Evolutionary conservation across 2,113 vertebrate species (phyloP).

Genomic region (Mus spicilegus): DNA sequence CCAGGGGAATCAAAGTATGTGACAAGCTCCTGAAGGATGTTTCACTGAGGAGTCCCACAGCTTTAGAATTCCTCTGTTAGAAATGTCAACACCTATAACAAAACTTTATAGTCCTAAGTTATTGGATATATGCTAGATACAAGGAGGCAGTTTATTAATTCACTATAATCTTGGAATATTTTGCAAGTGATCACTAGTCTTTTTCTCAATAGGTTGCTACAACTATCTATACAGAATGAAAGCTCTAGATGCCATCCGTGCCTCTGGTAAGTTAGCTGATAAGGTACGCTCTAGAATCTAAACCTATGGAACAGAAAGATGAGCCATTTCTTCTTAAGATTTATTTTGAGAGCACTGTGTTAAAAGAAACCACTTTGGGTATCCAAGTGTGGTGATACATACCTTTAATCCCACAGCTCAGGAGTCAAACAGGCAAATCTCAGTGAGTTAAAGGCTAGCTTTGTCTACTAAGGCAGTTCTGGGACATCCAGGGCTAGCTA

Average conservation of each 20-base stretch:
- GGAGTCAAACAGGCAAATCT: not conserved
- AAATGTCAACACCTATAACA: not conserved
- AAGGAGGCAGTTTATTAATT: not conserved
- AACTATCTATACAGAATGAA: slow-evolving; percentile 97
- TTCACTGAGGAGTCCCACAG: not conserved
- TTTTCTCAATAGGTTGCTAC: slow-evolving; percentile 87
- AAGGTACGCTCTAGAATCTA: not conserved
- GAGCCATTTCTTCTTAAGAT: not conserved
- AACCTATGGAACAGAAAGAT: not conserved
- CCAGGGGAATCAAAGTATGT: slow-evolving; percentile 81
- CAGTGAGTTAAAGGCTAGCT: not conserved
- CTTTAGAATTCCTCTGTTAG: slow-evolving; percentile 12
- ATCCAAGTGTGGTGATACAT: not conserved
- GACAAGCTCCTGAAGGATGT: not conserved
- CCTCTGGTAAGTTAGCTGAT: slow-evolving; percentile 86
- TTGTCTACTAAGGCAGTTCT: not conserved
- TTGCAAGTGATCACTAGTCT: not conserved
- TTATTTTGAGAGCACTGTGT: slow-evolving; percentile 34
- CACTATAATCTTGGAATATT: not conserved
- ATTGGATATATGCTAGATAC: not conserved
- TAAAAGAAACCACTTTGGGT: not conserved
- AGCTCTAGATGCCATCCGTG: slow-evolving; percentile 94
- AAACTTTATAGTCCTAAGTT: not conserved
- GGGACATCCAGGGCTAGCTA: not conserved
- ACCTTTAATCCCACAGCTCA: not conserved